Base-by-base conservation (phyloP, 2,888 invertebrate species). In the Cheiracanthium punctorium region DNA sequence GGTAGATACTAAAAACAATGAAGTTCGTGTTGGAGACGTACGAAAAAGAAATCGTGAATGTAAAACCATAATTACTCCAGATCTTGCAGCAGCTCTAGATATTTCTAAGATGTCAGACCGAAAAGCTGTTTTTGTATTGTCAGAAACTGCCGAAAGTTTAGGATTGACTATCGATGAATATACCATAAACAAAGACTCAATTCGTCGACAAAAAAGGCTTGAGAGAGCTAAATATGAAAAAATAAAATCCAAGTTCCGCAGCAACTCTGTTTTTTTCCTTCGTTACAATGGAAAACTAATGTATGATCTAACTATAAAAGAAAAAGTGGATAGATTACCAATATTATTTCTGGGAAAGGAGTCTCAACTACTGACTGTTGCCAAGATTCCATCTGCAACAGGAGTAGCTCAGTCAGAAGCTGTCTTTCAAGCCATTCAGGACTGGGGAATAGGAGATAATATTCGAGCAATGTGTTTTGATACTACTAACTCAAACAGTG, bases 341-440 rank as follows among this genome's bases (percentile, higher is more conserved):
- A 37, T 37, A 37, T 37, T 37, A 37, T 4, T 37, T 37, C 10
- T 10, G 4, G 37, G 2, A 17, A 17, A 48, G 14, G n/a, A 14
- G n/a, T n/a, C 41, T 67, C 28, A 43, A 37, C 67, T 65, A 29
- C 76, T 76, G 41, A 28, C 76, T 32, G 1, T 76, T 65, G 43
- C 41, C 41, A 76, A 67, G 75, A 58, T 74, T 52, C 20, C 58
- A 74, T 30, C 52, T 74, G 52, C 52, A 74, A 32, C 52, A 74
- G 64, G 37, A 67, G 65, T 41, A 2, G 14, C 28, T 24, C 67
- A 67, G 43, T 37, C 67, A 58, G 67, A 29, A 76, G 67, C 67
- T 81, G 24, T 74, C 74, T 80, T 67, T 41, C 29, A 65, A 80
- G 52, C 71, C 37, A 52, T 67, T 67, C n/a, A 75, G 33, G 67